Evolutionary conservation across 2,888 invertebrate species (phyloP).

Genomic region (Oeneis ivallda): DNA sequence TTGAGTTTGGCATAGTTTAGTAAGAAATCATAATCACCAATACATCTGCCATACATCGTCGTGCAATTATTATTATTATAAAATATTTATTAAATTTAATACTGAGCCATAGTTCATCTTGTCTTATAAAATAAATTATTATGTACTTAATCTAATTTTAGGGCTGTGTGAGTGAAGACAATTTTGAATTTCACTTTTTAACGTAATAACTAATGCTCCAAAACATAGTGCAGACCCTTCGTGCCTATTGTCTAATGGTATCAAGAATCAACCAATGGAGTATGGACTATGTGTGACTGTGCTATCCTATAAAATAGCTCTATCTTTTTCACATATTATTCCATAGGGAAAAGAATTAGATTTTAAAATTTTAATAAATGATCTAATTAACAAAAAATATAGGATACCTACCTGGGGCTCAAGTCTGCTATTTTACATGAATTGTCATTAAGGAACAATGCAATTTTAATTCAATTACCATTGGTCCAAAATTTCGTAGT

Average conservation of each 20-base stretch:
- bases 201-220: neutral
- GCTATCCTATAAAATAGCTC: too few species aligned
- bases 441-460: too few species aligned
- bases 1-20: neutral
- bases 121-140: neutral
- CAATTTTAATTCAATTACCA: too few species aligned
- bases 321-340: too few species aligned
- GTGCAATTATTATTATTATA: neutral
- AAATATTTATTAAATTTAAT: constrained; percentile 6
- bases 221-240: neutral
- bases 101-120: constrained; percentile 13
- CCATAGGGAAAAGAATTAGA: too few species aligned
- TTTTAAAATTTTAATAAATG: too few species aligned
- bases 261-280: too few species aligned
- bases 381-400: too few species aligned
- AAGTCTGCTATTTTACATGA: too few species aligned
- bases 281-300: too few species aligned
- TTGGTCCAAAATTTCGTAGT: too few species aligned
- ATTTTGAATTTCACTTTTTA: constrained; percentile 5
- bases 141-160: neutral
- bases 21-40: neutral
- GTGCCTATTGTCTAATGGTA: too few species aligned
- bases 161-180: neutral
- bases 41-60: neutral
- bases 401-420: neutral